These are phyloP conservation scores for Lepidurus arcticus DNA, from an alignment of 1,140 invertebrate species.

Conservation along the genomic window DNA sequence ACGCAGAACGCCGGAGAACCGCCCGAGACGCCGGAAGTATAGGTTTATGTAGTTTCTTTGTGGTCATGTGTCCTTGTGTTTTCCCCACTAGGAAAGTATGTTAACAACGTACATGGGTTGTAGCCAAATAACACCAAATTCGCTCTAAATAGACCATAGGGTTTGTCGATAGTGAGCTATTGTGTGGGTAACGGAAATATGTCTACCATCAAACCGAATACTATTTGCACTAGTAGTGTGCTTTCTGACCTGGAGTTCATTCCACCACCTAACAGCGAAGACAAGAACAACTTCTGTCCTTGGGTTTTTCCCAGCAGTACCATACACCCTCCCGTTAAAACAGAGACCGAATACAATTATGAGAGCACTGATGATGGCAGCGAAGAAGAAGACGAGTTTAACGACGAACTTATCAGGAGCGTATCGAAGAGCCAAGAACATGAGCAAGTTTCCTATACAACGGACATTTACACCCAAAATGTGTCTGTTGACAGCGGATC, in stretches of 20 bases:
- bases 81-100: not conserved
- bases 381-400: not conserved
- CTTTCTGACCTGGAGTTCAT: not conserved
- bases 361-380: not conserved
- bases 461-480: not conserved
- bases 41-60: not conserved
- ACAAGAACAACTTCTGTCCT: not conserved
- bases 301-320: not conserved
- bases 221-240: not conserved
- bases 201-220: not conserved
- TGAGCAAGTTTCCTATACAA: not conserved
- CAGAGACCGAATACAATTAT: not conserved
- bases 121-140: too few species aligned
- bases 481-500: not conserved
- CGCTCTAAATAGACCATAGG: too few species aligned
- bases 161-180: too few species aligned
- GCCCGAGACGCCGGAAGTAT: not conserved
- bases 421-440: not conserved
- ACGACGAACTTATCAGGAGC: not conserved
- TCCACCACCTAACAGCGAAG: not conserved
- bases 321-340: not conserved
- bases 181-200: not conserved
- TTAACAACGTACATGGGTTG: too few species aligned
- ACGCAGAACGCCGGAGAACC: not conserved
- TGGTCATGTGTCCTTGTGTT: not conserved